Evolutionary conservation across 2,113 vertebrate species (phyloP).

Genomic region (Labeo rohita): DNA sequence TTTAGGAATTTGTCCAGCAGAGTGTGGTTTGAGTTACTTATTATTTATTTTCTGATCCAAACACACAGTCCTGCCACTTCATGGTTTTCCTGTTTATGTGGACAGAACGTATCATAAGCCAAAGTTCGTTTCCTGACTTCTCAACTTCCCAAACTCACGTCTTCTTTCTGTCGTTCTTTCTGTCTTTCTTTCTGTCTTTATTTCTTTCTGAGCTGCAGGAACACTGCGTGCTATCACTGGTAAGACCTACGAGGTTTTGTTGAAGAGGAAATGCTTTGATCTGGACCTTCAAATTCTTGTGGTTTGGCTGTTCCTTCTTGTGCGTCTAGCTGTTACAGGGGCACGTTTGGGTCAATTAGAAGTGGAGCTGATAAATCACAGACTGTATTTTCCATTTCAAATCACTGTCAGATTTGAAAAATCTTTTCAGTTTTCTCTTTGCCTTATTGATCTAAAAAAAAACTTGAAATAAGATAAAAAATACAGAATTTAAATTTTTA

Average conservation of each 20-base stretch:
- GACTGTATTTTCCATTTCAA: background rate
- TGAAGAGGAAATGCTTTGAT: slow-evolving; percentile 30
- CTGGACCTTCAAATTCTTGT: slow-evolving; percentile 57
- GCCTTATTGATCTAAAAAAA: background rate
- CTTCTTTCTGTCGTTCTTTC: background rate
- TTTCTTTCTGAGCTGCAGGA: background rate
- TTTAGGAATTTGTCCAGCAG: slow-evolving; percentile 45
- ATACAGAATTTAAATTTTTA: background rate
- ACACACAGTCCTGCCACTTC: slow-evolving; percentile 52
- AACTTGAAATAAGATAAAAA: background rate
- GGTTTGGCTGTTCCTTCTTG: slow-evolving; percentile 69
- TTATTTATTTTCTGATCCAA: slow-evolving; percentile 47
- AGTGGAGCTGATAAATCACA: background rate
- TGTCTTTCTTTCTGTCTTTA: background rate
- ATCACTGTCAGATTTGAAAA: background rate
- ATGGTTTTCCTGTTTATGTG: slow-evolving; percentile 69
- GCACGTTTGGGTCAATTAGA: slow-evolving; percentile 69
- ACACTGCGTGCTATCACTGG: background rate
- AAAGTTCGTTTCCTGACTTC: background rate
- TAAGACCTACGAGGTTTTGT: slow-evolving; percentile 22
- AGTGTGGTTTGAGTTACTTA: slow-evolving; percentile 61
- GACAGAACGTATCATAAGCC: slow-evolving; percentile 57
- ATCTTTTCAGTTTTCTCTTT: background rate
- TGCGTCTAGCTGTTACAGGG: slow-evolving; percentile 58
- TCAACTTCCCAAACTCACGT: background rate